Conservation (phyloP, 1,140 invertebrate genomes). For the Bombus difficillimus region DNA sequence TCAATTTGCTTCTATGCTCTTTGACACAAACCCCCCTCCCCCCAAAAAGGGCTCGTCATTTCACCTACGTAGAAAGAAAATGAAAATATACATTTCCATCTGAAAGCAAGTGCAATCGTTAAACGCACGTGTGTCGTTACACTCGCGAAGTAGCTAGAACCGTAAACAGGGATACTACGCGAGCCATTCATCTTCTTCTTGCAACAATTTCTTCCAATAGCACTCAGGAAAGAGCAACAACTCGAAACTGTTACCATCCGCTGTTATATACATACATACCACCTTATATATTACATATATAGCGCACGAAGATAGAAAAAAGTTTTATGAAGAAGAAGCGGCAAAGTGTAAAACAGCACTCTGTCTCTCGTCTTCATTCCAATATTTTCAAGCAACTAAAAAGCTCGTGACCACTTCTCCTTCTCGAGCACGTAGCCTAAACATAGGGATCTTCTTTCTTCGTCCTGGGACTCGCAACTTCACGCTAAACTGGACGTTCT, state of each 20-base stretch:
- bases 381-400: neutral
- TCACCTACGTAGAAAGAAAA: too few species aligned
- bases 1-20: too few species aligned
- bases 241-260: neutral
- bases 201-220: neutral
- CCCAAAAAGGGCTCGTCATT: too few species aligned
- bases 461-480: neutral
- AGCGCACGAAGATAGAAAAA: too few species aligned
- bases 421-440: neutral
- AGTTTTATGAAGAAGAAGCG: too few species aligned
- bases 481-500: neutral
- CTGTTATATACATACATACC: neutral
- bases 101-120: neutral
- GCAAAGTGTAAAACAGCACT: neutral
- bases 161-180: neutral
- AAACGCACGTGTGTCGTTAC: neutral
- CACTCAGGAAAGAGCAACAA: constrained; percentile 2
- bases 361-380: neutral
- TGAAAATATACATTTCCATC: neutral
- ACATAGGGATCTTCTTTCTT: neutral
- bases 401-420: neutral
- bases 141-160: neutral
- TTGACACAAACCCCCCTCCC: rapidly evolving
- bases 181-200: constrained; percentile 2
- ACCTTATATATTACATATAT: neutral